A percentile compares a stretch with the other conserved stretches of the same genome.
phyloP scores from a whole-genome alignment of 2,797 vertebrate genomes.

The Brachyalestes nurse region DNA sequence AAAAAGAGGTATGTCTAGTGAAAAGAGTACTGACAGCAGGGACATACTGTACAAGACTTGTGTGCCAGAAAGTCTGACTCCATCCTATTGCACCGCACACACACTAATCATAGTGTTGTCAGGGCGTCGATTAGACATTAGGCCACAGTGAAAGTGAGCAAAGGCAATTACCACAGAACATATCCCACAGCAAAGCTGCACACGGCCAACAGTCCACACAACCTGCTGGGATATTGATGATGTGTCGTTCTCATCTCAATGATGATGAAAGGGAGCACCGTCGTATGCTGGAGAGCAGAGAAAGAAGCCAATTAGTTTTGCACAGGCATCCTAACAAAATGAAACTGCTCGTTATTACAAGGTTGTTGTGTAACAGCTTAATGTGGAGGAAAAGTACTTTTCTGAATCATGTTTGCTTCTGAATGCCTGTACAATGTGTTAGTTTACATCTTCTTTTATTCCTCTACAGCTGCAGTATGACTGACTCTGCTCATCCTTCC shows the following conservation, averaged over 20 bases:
- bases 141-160: conserved; percentile 21
- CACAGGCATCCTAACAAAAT: not conserved
- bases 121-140: conserved; percentile 30
- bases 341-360: not conserved
- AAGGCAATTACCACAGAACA: conserved; percentile 88
- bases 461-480: conserved; percentile 2
- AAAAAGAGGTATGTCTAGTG: not conserved
- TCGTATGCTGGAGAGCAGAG: conserved; percentile 86
- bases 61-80: not conserved
- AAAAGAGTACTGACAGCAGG: not conserved
- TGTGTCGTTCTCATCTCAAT: conserved; percentile 98
- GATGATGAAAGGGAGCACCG: conserved; percentile 96
- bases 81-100: not conserved
- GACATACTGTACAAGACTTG: not conserved
- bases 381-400: not conserved
- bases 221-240: conserved; percentile 93
- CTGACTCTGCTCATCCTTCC: not conserved
- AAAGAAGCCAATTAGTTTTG: conserved; percentile 20
- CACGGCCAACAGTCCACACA: conserved; percentile 85
- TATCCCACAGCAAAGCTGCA: conserved; percentile 90
- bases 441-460: not conserved
- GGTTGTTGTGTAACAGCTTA: not conserved
- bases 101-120: not conserved
- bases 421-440: not conserved
- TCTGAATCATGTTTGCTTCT: not conserved